Conservation (phyloP, 2,888 invertebrate species). For the Linyphia triangularis region DNA sequence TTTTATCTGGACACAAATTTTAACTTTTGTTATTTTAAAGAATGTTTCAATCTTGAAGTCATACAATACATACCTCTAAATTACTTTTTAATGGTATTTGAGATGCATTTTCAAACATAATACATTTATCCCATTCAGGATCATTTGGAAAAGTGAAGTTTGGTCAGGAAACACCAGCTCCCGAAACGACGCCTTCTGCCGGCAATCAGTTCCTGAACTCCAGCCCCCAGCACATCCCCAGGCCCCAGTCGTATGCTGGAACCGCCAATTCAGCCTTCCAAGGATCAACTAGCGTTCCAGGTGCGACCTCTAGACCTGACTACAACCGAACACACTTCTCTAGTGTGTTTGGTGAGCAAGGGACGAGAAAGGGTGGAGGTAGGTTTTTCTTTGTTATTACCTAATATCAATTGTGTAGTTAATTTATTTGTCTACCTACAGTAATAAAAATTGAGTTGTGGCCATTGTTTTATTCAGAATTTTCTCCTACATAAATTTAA, state of each 20-base stretch:
- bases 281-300: neutral
- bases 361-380: conserved; percentile 57
- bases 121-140: neutral
- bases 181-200: neutral
- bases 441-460: too few species aligned
- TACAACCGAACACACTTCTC: conserved; percentile 86
- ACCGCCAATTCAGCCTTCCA: conserved; percentile 66
- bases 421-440: too few species aligned
- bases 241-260: conserved; percentile 73
- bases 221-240: conserved; percentile 73
- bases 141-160: conserved; percentile 31
- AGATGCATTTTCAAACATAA: too few species aligned
- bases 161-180: conserved; percentile 24
- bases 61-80: too few species aligned
- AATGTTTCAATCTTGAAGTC: too few species aligned
- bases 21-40: too few species aligned
- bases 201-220: conserved; percentile 63
- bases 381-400: neutral
- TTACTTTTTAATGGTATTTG: too few species aligned
- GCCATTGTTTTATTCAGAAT: too few species aligned
- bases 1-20: too few species aligned
- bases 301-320: conserved; percentile 80
- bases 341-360: conserved; percentile 76
- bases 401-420: too few species aligned
- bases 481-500: too few species aligned